Base-by-base conservation (phyloP, 2,113 vertebrate species). In the Lepus timidus region DNA sequence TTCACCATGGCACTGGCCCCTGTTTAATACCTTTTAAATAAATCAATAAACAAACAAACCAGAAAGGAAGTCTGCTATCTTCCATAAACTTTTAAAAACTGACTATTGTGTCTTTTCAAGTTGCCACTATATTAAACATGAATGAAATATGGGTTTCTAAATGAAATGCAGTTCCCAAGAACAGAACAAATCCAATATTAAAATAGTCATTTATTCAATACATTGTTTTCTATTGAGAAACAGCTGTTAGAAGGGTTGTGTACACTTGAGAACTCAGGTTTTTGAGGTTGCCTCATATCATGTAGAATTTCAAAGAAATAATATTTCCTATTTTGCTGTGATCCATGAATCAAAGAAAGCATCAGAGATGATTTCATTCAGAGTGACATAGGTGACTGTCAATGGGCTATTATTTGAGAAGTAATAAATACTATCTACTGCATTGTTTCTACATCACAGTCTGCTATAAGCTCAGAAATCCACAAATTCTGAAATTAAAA, bases 201-300 rank as follows among this genome's bases (percentile, higher is more conserved):
- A 25, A 25, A 91, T 7, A 81, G 74, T 65, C 52, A 88, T 85
- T 70, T 85, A 76, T 91, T 89, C 31, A 78, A 85, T 88, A 70
- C 49, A 44, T 62, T 79, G 55, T 84, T 91, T 96, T 85, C 44
- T 61, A 49, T 25, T 76, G 27, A 75, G 55, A 79, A 95, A 36
- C 36, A 79, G 23, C 31, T 80, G 36, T 90, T 95, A 74, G 39
- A 71, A 91, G 85, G 88, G 91, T 88, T 76, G 39, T 17, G 78
- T 49, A 89, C 52, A 73, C 74, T 76, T 65, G 73, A 88, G 84
- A 91, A 91, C 75, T 95, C 67, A 85, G 78, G 58, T 85, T 44
- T 88, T 81, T 81, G 39, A 33, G 81, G 33, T 88, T 91, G 39
- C 7, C 14, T 84, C 29, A 39, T 89, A 36, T 84, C 27, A 75